Evolutionary conservation across 92 coral and sea anemone genomes (phyloP).

Genomic region (Heliopora coerulea): DNA sequence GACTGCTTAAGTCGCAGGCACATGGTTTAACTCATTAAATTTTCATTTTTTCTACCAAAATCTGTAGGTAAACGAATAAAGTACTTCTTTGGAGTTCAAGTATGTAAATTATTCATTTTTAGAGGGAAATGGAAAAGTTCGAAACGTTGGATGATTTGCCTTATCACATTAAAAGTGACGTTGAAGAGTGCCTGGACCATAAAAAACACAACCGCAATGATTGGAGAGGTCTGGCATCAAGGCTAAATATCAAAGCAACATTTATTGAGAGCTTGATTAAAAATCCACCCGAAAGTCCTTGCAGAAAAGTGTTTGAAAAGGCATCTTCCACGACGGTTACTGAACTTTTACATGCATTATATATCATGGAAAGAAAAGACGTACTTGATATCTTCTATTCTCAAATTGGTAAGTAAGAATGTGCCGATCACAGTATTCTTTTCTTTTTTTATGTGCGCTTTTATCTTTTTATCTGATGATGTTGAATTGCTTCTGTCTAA

Average conservation of each 20-base stretch:
- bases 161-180: constrained; percentile 60
- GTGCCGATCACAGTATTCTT: no score
- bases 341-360: constrained; percentile 55
- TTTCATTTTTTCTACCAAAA: no score
- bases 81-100: no score
- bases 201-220: constrained; percentile 62
- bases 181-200: constrained; percentile 53
- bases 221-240: constrained; percentile 75
- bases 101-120: no score
- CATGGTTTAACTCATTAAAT: no score
- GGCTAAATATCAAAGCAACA: constrained; percentile 47
- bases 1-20: no score
- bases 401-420: not conserved
- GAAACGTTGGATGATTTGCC: constrained; percentile 22
- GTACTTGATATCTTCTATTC: constrained; percentile 43
- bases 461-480: no score
- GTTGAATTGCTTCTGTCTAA: no score
- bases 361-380: constrained; percentile 56
- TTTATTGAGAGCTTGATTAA: constrained; percentile 49
- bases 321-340: constrained; percentile 48
- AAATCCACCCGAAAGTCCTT: constrained; percentile 43
- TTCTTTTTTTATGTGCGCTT: no score
- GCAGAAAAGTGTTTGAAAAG: constrained; percentile 53
- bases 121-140: not conserved
- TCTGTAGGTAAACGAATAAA: no score